Evolutionary conservation across 2,888 invertebrate species (phyloP).

Genomic region (Eurytoma adleriae): DNA sequence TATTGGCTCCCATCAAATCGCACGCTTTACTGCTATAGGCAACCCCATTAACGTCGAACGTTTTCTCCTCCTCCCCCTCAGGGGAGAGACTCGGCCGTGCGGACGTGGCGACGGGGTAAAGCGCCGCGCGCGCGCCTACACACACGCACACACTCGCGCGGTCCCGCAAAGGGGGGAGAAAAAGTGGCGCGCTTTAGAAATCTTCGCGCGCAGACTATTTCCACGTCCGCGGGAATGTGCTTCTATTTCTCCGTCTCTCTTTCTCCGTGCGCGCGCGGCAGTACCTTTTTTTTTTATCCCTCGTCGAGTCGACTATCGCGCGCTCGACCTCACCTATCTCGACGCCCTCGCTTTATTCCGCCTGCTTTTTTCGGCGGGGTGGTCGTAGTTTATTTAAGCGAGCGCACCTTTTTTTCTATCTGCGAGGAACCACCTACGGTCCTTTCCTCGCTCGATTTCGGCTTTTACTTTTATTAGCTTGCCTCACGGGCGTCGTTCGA

Average conservation of each 20-base stretch:
- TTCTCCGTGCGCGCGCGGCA: background rate
- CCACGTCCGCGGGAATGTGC: slow-evolving; percentile 4
- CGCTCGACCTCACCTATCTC: background rate
- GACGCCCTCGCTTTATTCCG: background rate
- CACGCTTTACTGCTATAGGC: slow-evolving; percentile 72
- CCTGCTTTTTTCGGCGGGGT: background rate
- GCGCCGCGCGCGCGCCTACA: background rate
- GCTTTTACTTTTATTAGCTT: slow-evolving; percentile 31
- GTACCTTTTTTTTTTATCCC: background rate
- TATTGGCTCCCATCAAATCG: slow-evolving; percentile 75
- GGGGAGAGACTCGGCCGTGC: background rate
- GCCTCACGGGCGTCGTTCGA: background rate
- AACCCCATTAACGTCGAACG: slow-evolving; percentile 70
- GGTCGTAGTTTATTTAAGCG: slow-evolving; percentile 1
- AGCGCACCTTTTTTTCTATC: background rate
- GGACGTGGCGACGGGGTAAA: background rate
- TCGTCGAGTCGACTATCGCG: slow-evolving; percentile 4
- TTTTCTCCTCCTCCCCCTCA: slow-evolving; percentile 54
- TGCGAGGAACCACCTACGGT: background rate
- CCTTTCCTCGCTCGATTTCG: background rate
- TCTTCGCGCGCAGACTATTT: slow-evolving; percentile 11
- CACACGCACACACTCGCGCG: background rate
- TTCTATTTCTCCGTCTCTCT: background rate
- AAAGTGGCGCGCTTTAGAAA: slow-evolving; percentile 22
- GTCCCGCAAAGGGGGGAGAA: background rate